Evolutionary conservation across 2,888 invertebrate species (phyloP), one percentile per base, ranked within the genome.

Genomic region (Meandrusa payeni): DNA sequence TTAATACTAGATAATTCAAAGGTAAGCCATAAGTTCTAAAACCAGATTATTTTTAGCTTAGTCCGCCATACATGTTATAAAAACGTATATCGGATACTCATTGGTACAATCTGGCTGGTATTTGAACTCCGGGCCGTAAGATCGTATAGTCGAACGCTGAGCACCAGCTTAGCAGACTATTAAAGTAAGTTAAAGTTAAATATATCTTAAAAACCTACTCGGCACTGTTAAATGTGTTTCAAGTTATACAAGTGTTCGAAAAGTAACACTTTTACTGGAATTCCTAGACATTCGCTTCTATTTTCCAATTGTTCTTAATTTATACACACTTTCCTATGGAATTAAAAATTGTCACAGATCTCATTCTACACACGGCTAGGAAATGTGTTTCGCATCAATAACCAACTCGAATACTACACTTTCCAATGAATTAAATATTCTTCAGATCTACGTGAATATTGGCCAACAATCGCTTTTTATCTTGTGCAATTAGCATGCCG

Each of bases 401-500:
- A 31, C 31, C n/a, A 4, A 22, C 28, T 12, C 19, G 7, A 5
- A 19, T 37, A 32, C 31, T 44, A 38, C 38, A 44, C 44, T 44
- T 44, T 44, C 44, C 38, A 39, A 39, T 28, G 26, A 44, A 31
- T 44, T 44, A 44, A 32, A 39, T 22, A 39, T 44, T 27, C 31
- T 24, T 37, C 13, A 17, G 19, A 29, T 15, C 19, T 1, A 36
- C 24, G 27, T 19, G 3, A 11, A 38, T 24, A 12, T 43, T 26
- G 31, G 17, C 19, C 26, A 32, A 31, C 5, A 10, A 23, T 13
- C 9, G 2, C 7, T 7, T 28, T 5, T 2, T 5, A 5, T 20
- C 19, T 5, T 26, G 10, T 22, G 3, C 20, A 20, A 37, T 22
- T 9, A 20, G 2, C 20, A 22, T 20, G 2, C 3, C 7, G 1